A percentile compares a stretch with the other conserved stretches of the same genome.
Evolutionary conservation across 2,113 vertebrate genomes (phyloP).

Genomic region (Xyrauchen texanus): DNA sequence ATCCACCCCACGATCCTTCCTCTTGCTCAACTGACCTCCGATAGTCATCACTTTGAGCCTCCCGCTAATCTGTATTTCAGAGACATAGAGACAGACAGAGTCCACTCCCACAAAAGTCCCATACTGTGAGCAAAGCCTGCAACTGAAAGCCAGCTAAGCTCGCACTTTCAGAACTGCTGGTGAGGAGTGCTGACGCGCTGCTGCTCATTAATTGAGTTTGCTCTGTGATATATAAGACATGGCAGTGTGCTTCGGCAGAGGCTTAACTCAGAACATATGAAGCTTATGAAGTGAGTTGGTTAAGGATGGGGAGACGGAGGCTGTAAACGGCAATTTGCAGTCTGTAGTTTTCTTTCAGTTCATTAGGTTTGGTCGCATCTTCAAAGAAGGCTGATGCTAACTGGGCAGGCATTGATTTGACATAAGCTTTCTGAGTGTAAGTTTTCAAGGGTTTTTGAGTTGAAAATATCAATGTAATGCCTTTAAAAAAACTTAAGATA

Average conservation of each 20-base stretch:
- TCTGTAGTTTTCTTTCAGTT: background rate
- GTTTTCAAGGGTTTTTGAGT: background rate
- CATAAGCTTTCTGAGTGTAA: background rate
- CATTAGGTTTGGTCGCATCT: slow-evolving; percentile 3
- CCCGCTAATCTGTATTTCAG: background rate
- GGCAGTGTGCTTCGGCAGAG: background rate
- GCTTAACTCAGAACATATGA: slow-evolving; percentile 8
- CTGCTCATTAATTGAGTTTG: slow-evolving; percentile 43
- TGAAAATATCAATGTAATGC: background rate
- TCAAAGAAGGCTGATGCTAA: background rate
- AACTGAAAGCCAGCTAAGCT: background rate
- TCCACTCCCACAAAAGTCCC: too few species aligned
- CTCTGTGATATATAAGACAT: slow-evolving; percentile 16
- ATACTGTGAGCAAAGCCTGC: slow-evolving; percentile 31
- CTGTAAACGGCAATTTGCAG: background rate
- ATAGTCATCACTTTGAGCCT: slow-evolving; percentile 31
- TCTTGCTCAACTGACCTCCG: background rate
- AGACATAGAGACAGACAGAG: too few species aligned
- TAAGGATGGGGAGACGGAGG: background rate
- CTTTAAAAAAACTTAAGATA: too few species aligned
- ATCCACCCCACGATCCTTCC: background rate
- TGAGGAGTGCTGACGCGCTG: slow-evolving; percentile 19
- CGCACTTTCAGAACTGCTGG: background rate
- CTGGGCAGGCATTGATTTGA: background rate
- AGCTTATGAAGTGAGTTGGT: slow-evolving; percentile 6